These are phyloP conservation scores for Caenorhabditis sp. DNA, from an alignment of 2,888 invertebrate species.

Conservation along the genomic window DNA sequence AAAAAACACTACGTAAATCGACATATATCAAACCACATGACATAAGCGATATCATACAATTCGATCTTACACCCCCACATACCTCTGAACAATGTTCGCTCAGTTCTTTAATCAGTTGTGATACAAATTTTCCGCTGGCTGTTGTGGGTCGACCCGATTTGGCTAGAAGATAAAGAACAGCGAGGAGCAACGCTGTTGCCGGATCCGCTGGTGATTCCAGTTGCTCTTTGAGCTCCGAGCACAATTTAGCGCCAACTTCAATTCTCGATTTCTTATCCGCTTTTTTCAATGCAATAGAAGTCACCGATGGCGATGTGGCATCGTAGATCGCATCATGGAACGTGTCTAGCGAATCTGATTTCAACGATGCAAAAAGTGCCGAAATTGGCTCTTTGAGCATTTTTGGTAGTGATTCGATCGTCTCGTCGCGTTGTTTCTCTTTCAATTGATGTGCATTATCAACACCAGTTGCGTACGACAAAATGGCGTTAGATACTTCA, in stretches of 20 bases:
- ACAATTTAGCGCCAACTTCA: conserved; percentile 24
- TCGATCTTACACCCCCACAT: no score
- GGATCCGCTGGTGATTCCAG: conserved; percentile 26
- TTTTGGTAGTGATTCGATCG: conserved; percentile 33
- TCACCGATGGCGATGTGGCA: conserved; percentile 24
- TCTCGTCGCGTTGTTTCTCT: conserved; percentile 48
- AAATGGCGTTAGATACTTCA: conserved; percentile 42
- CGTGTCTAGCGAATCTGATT: conserved; percentile 16
- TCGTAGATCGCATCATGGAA: conserved; percentile 36
- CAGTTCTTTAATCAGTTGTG: conserved; percentile 73
- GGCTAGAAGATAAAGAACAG: conserved; percentile 39
- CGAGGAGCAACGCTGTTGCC: conserved; percentile 38
- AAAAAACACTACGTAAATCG: no score
- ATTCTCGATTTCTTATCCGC: conserved; percentile 54
- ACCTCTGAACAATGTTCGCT: conserved; percentile 23
- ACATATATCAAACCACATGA: no score
- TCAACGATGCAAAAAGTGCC: conserved; percentile 29
- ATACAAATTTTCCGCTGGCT: conserved; percentile 91
- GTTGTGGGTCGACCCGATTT: conserved; percentile 37
- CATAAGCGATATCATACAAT: no score
- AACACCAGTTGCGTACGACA: conserved; percentile 41
- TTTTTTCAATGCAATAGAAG: conserved; percentile 30
- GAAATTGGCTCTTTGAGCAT: conserved; percentile 29
- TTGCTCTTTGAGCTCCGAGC: conserved; percentile 27
- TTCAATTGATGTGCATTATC: conserved; percentile 42